Percentiles rank a stretch among this genome's conserved stretches.
Evolutionary conservation across 1,140 invertebrate genomes (phyloP).

Genomic region (Drosophila subpulchrella): DNA sequence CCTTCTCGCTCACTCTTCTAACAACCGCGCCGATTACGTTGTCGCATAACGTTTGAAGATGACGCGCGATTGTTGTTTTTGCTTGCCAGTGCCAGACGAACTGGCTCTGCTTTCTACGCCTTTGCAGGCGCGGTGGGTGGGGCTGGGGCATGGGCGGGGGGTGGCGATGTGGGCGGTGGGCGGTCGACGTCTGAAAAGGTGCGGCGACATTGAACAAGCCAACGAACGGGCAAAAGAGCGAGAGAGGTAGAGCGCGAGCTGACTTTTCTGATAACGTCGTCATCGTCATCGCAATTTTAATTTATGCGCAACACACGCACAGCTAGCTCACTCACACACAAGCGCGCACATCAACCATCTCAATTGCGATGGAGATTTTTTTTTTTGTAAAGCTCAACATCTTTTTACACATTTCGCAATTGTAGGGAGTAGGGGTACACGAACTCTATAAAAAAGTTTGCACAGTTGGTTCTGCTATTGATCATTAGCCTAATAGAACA

Average conservation of each 20-base stretch:
- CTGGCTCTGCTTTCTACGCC: slow-evolving; percentile 56
- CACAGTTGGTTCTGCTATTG: not conserved
- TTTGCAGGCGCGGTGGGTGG: slow-evolving; percentile 9
- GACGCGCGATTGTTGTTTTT: slow-evolving; percentile 66
- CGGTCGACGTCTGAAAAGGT: slow-evolving; percentile 56
- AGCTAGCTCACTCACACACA: slow-evolving; percentile 28
- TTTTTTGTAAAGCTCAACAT: slow-evolving; percentile 45
- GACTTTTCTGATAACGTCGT: slow-evolving; percentile 68
- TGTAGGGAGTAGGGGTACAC: slow-evolving; percentile 37
- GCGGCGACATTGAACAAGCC: slow-evolving; percentile 72
- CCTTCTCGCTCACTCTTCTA: slow-evolving; percentile 16
- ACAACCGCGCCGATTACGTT: slow-evolving; percentile 48
- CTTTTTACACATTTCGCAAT: slow-evolving; percentile 56
- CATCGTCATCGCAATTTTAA: slow-evolving; percentile 72
- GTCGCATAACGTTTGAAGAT: slow-evolving; percentile 73
- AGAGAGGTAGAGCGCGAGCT: slow-evolving; percentile 10
- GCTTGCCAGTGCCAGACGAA: slow-evolving; percentile 70
- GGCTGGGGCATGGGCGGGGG: not conserved
- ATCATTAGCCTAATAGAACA: not conserved
- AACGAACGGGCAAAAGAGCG: slow-evolving; percentile 50
- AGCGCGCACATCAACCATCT: slow-evolving; percentile 37
- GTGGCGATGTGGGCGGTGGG: slow-evolving; percentile 2
- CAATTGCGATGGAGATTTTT: slow-evolving; percentile 28
- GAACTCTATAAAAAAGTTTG: not conserved
- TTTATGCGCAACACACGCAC: slow-evolving; percentile 66